Evolutionary conservation across 2,113 vertebrate species (phyloP), one percentile per base, ranked within the genome.

Genomic region (Anolis sagrei): DNA sequence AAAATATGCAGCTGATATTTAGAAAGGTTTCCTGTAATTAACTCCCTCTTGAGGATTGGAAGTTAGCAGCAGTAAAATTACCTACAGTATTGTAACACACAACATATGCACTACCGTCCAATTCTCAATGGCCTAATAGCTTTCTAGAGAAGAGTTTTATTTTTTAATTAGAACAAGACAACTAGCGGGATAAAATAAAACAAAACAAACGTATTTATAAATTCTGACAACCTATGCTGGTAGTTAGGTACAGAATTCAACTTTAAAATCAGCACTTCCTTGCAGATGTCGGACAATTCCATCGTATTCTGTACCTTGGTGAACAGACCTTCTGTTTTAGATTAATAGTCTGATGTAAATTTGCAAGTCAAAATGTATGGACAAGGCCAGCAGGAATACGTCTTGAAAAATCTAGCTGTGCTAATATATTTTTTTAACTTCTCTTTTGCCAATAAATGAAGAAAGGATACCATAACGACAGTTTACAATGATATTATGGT

Each of bases 1-100:
- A 98, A 97, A 98, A 97, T 98, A 98, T 98, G 97, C 96, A 94
- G 97, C 96, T 97, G 98, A 99, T 99, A 98, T 98, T 99, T 98
- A 97, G 97, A 98, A 98, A 97, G 98, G 97, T 97, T 97, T 99
- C 98, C 98, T 99, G 99, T 98, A 99, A 99, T 99, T 99, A 99
- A 97, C 97, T 98, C 97, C 97, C 98, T 97, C 98, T 95, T 93
- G 99, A 98, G 99, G 97, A 98, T 98, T 98, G 97, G 97, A 97
- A 98, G 98, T 99, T 98, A 98, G 98, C 98, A 97, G 98, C 97
- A 97, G 95, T 97, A 97, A 99, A 99, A 99, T 99, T 98, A 98
- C 98, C 98, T 97, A 98, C 98, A 98, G 97, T 97, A 96, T 96
- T 96, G 97, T 99, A 99, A 99, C 97, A 98, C 86, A 96, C 98